Base-by-base conservation (phyloP, 2,888 invertebrate genomes). In the Erebia palarica region DNA sequence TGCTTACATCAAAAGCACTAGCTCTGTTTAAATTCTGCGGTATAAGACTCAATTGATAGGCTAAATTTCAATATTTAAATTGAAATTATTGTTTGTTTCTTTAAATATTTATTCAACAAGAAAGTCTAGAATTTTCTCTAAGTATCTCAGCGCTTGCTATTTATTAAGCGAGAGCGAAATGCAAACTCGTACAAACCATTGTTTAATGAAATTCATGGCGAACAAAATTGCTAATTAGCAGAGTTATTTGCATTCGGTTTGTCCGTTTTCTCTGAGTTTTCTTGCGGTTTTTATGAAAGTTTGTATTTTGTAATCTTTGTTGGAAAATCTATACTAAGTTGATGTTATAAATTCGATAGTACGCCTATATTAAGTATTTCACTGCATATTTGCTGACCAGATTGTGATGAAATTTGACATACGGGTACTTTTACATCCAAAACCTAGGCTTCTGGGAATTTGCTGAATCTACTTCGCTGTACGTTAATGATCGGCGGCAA, bases 151-250 rank as follows among this genome's bases (percentile, higher is more conserved):
- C 57, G 57, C n/a, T 47, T 21, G 14, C 44, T 57, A 42, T 66
- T 66, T 21, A 66, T 57, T 9, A 44, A 47, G 18, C 55, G 58
- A 47, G 27, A 58, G 36, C 67, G 59, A 67, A 67, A 59, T 36
- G 55, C 67, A 51, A 67, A 67, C 59, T 59, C 55, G 27, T 9
- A 67, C 27, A 49, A 67, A 59, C 67, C 47, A 67, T 67, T 67
- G 59, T 67, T 58, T 69, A 67, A 72, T 67, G 63, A 64, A 67
- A 72, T 72, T 72, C 63, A 72, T 72, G 66, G 64, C 69, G 67
- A 10, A 53, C 63, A 59, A 69, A 72, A 72, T 64, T 67, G 69
- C 63, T 69, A 69, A 72, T 72, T 69, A 72, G 53, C 65, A 13
- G 60, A 65, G 65, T 65, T 72, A 69, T 72, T 69, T 72, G 68